Evolutionary conservation across 37 sponge, comb jelly and placozoan species (phyloP).

Genomic region (Axinella damicornis): DNA sequence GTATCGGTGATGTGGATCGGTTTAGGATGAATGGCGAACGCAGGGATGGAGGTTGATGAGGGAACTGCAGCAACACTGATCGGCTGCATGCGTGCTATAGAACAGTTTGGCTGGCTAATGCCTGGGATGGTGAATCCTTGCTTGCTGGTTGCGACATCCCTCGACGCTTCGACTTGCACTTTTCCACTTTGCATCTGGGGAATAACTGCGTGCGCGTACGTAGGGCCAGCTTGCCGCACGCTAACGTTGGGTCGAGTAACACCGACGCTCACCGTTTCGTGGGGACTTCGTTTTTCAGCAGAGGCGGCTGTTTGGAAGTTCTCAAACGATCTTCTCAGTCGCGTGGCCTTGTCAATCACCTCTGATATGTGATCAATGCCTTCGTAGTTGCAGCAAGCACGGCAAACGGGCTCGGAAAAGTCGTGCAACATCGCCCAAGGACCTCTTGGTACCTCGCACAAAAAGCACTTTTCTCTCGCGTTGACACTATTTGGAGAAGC

Average conservation of each 20-base stretch:
- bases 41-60: slow-evolving; percentile 9
- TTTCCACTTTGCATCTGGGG: slow-evolving; percentile 34
- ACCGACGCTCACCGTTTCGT: too few species aligned
- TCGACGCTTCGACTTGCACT: slow-evolving; percentile 52
- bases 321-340: slow-evolving; percentile 58
- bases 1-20: slow-evolving; percentile 15
- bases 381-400: slow-evolving; percentile 97
- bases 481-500: not conserved
- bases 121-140: slow-evolving; percentile 35
- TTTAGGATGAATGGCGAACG: slow-evolving; percentile 25
- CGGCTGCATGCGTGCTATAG: slow-evolving; percentile 37
- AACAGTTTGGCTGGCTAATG: not conserved
- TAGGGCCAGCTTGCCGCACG: slow-evolving; percentile 16
- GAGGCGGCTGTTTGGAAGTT: too few species aligned
- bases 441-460: slow-evolving; percentile 92
- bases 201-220: slow-evolving; percentile 1
- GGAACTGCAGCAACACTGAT: slow-evolving; percentile 23
- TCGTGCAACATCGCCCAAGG: slow-evolving; percentile 96
- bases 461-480: slow-evolving; percentile 86
- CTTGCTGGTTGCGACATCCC: slow-evolving; percentile 27
- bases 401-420: slow-evolving; percentile 90
- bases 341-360: slow-evolving; percentile 86
- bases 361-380: slow-evolving; percentile 91
- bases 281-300: too few species aligned
- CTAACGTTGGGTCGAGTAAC: too few species aligned